Evolutionary conservation across 2,888 invertebrate species (phyloP).

Genomic region (Scaptomyza flava): DNA sequence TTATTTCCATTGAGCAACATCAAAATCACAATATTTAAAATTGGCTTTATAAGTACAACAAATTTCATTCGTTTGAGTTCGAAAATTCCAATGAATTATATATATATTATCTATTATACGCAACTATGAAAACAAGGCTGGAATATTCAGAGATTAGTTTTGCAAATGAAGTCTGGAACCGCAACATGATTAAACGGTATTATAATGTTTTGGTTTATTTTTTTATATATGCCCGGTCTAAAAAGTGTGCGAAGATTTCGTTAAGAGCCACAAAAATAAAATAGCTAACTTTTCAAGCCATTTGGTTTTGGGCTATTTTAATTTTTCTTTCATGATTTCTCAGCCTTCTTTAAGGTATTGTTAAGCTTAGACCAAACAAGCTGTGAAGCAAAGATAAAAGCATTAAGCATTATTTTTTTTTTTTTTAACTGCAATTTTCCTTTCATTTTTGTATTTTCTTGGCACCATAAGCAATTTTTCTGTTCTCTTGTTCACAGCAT

Average conservation of each 20-base stretch:
- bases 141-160: conserved; percentile 34
- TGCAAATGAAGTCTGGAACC: conserved; percentile 40
- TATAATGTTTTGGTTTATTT: conserved; percentile 42
- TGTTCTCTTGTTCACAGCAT: conserved; percentile 11
- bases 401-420: conserved; percentile 27
- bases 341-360: conserved; percentile 36
- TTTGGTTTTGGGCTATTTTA: conserved; percentile 40
- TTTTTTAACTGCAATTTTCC: conserved; percentile 23
- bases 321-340: conserved; percentile 56
- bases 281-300: conserved; percentile 47
- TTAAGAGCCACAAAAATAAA: conserved; percentile 56
- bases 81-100: conserved; percentile 24
- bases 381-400: conserved; percentile 61
- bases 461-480: conserved; percentile 4
- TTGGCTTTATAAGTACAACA: conserved; percentile 70
- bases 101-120: too few species aligned
- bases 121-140: conserved; percentile 1
- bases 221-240: conserved; percentile 22
- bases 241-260: conserved; percentile 52
- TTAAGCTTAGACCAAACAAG: conserved; percentile 54
- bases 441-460: conserved; percentile 22
- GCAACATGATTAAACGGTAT: conserved; percentile 66
- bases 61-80: conserved; percentile 75
- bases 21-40: conserved; percentile 63
- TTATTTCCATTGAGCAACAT: conserved; percentile 50